phyloP scores from a whole-genome alignment of 2,888 invertebrate species.

The Luperina nickerlii region DNA sequence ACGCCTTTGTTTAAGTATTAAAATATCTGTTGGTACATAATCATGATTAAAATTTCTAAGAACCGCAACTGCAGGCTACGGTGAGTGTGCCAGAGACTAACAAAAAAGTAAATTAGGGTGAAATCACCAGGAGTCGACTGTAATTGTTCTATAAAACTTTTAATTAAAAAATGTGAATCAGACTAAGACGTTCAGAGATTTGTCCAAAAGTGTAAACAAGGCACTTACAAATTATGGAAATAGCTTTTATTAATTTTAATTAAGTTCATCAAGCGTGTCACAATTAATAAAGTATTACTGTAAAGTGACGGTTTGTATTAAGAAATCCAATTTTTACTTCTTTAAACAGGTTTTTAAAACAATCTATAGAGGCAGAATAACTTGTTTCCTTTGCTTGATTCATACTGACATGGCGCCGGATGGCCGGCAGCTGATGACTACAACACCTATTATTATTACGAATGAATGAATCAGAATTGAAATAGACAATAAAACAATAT shows the following conservation, averaged over 20 bases:
- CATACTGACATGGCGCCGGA: constrained; percentile 43
- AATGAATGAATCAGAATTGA: constrained; percentile 41
- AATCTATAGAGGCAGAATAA: constrained; percentile 56
- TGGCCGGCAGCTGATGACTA: constrained; percentile 56
- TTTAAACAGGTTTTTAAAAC: constrained; percentile 54
- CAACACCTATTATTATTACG: constrained; percentile 24
- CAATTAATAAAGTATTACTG: neutral
- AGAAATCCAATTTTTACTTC: constrained; percentile 1
- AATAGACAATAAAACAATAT: constrained; percentile 14
- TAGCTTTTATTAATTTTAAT: neutral
- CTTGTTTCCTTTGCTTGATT: constrained; percentile 64
- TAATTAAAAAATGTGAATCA: constrained; percentile 44
- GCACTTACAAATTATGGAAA: neutral
- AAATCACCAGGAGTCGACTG: constrained; percentile 27
- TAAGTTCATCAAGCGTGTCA: neutral
- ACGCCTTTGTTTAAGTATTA: constrained; percentile 33
- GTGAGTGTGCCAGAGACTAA: constrained; percentile 19
- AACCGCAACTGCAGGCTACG: constrained; percentile 5
- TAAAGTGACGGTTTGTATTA: constrained; percentile 12
- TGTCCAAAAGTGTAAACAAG: constrained; percentile 18
- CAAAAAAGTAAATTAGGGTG: constrained; percentile 43
- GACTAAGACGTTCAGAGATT: constrained; percentile 14
- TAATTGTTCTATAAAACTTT: constrained; percentile 44
- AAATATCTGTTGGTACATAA: constrained; percentile 27
- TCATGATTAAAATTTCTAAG: constrained; percentile 20